phyloP scores from a whole-genome alignment of 2,797 vertebrate genomes.

The Smutsia gigantea region DNA sequence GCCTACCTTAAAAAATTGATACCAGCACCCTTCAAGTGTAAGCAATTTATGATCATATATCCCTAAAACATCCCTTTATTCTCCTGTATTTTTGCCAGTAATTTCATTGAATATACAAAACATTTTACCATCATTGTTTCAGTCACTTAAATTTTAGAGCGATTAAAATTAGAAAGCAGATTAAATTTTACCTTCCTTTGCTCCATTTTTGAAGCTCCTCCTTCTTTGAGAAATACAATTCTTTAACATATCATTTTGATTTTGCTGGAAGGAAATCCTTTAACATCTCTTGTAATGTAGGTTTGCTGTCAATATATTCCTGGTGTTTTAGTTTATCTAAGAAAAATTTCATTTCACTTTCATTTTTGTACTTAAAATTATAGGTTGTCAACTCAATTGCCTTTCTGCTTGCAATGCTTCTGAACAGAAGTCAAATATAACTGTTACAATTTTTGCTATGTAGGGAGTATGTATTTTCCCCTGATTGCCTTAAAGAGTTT shows the following conservation, averaged over 20 bases:
- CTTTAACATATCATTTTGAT: background rate
- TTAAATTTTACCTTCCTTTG: background rate
- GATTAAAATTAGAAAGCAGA: background rate
- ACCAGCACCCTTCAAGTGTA: background rate
- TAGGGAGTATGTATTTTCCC: too few species aligned
- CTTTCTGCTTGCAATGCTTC: too few species aligned
- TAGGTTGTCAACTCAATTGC: too few species aligned
- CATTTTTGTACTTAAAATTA: too few species aligned
- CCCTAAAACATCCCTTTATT: background rate
- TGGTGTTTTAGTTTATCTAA: background rate
- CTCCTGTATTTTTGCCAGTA: background rate
- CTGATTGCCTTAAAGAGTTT: too few species aligned
- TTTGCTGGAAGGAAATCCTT: background rate
- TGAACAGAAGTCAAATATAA: too few species aligned
- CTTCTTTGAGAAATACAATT: background rate
- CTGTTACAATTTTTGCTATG: too few species aligned
- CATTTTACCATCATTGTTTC: background rate
- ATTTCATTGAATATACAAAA: background rate
- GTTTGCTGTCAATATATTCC: background rate
- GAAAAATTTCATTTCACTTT: background rate
- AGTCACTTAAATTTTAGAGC: background rate
- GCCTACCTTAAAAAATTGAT: background rate
- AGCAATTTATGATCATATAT: background rate
- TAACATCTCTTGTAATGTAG: background rate
- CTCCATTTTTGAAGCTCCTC: background rate